Evolutionary conservation across 2,888 invertebrate species (phyloP).

Genomic region (Chloroclystis v-ata): DNA sequence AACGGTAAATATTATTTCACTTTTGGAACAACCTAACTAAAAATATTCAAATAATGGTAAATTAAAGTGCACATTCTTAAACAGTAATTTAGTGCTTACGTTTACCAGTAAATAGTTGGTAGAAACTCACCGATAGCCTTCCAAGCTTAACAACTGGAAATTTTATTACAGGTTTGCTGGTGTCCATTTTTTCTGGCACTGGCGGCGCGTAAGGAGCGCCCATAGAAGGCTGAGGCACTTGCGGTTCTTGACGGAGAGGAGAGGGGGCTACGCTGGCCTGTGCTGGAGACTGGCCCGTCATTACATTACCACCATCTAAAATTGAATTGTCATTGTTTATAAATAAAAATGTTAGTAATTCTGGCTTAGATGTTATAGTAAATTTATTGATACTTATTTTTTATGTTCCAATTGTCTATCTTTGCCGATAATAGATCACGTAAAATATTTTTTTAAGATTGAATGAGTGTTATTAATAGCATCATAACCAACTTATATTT

Average conservation of each 20-base stretch:
- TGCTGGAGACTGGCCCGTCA: constrained; percentile 79
- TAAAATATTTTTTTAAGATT: no score
- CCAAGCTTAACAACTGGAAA: constrained; percentile 73
- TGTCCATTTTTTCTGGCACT: constrained; percentile 56
- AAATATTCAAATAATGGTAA: no score
- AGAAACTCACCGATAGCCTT: constrained; percentile 63
- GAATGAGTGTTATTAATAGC: no score
- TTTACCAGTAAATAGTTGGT: neutral
- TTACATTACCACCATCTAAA: constrained; percentile 57
- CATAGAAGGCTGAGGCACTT: constrained; percentile 73
- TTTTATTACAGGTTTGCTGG: constrained; percentile 52
- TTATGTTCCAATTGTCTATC: no score
- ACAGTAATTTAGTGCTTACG: no score
- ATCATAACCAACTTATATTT: no score
- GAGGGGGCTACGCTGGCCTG: constrained; percentile 81
- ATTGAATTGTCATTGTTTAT: constrained; percentile 11
- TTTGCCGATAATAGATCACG: no score
- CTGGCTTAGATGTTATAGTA: no score
- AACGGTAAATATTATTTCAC: neutral
- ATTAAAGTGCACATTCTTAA: no score
- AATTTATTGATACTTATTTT: no score
- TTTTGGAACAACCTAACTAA: no score
- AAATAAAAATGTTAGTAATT: no score
- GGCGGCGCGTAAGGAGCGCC: constrained; percentile 63
- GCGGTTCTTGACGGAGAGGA: constrained; percentile 70